phyloP scores from a whole-genome alignment of 2,888 invertebrate species.

The Anoncus sp. region DNA sequence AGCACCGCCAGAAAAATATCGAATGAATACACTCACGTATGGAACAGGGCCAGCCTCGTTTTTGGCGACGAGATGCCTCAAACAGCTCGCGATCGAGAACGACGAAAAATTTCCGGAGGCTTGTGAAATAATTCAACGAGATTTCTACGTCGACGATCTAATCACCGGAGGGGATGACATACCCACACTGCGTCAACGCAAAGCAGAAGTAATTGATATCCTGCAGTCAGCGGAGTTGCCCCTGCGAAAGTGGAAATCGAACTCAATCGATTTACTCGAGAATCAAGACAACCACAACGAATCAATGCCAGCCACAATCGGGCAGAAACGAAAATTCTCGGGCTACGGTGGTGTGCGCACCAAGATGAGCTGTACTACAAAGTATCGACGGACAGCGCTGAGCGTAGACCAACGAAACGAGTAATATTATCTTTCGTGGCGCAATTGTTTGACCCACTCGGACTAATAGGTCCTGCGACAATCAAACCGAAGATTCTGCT shows the following conservation, averaged over 20 bases:
- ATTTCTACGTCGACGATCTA: conserved; percentile 73
- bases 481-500: conserved; percentile 66
- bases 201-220: conserved; percentile 47
- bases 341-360: conserved; percentile 14
- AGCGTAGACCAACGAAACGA: conserved; percentile 38
- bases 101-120: conserved; percentile 56
- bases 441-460: conserved; percentile 69
- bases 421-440: conserved; percentile 55
- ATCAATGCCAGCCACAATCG: conserved; percentile 7
- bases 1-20: conserved; percentile 17
- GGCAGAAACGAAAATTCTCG: conserved; percentile 45
- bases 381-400: neutral
- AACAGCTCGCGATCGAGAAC: conserved; percentile 64
- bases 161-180: conserved; percentile 59
- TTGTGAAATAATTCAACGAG: conserved; percentile 37
- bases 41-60: conserved; percentile 68
- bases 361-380: conserved; percentile 32
- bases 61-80: conserved; percentile 64
- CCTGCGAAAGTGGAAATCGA: conserved; percentile 66
- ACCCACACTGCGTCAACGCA: conserved; percentile 44
- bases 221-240: conserved; percentile 45
- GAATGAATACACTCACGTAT: conserved; percentile 68
- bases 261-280: conserved; percentile 9
- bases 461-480: conserved; percentile 66
- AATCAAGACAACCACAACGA: too few species aligned